A percentile compares a stretch with the other conserved stretches of the same genome.
Evolutionary conservation across 2,888 invertebrate species (phyloP).

Genomic region (Drosophila hamatofila): DNA sequence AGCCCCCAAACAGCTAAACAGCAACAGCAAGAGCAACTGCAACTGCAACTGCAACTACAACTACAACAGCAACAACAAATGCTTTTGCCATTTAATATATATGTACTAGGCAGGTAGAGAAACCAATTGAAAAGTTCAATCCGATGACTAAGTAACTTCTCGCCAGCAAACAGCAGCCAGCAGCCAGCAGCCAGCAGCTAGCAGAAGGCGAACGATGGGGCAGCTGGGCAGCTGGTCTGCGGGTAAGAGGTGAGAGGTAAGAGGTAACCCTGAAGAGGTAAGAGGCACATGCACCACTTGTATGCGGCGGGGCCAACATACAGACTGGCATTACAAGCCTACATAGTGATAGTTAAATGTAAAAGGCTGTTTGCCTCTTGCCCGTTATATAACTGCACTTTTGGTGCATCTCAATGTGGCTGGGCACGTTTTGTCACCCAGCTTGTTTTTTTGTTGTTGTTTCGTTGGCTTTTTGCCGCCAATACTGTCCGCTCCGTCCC

Average conservation of each 20-base stretch:
- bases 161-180: slow-evolving; percentile 33
- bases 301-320: slow-evolving; percentile 28
- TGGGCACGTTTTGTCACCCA: slow-evolving; percentile 72
- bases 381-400: slow-evolving; percentile 76
- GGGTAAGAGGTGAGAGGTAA: slow-evolving; percentile 33
- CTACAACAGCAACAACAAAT: not conserved
- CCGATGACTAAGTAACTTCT: slow-evolving; percentile 51
- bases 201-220: slow-evolving; percentile 7
- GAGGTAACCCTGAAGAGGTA: slow-evolving; percentile 53
- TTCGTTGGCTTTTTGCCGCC: slow-evolving; percentile 26
- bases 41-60: not conserved
- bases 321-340: slow-evolving; percentile 32
- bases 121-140: slow-evolving; percentile 41
- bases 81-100: slow-evolving; percentile 52
- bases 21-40: not conserved
- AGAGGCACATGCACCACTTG: slow-evolving; percentile 31
- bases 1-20: slow-evolving; percentile 20
- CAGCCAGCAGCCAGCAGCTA: slow-evolving; percentile 18
- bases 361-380: slow-evolving; percentile 64
- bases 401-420: slow-evolving; percentile 65
- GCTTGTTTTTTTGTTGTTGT: slow-evolving; percentile 40
- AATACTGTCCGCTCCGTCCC: slow-evolving; percentile 13
- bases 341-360: slow-evolving; percentile 55
- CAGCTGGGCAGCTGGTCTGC: slow-evolving; percentile 22
- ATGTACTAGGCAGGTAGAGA: slow-evolving; percentile 19